A percentile compares a stretch with the other conserved stretches of the same genome.
Evolutionary conservation across 2,888 invertebrate genomes (phyloP).

Genomic region (Oxystoma pomonae): DNA sequence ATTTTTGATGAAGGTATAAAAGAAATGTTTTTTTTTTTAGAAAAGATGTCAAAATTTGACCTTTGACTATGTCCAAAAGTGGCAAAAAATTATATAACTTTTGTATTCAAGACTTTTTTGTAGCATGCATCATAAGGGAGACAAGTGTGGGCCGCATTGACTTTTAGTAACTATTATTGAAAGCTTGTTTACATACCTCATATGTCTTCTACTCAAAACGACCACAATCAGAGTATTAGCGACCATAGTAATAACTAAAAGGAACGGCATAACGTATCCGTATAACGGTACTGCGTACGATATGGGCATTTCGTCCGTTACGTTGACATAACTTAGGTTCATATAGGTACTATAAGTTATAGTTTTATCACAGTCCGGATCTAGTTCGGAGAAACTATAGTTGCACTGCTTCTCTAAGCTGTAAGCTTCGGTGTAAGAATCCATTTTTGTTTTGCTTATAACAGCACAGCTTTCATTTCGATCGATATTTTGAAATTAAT

Average conservation of each 20-base stretch:
- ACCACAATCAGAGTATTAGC: constrained; percentile 89
- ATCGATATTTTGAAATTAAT: no score
- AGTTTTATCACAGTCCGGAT: neutral
- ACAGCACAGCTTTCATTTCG: no score
- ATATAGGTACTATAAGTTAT: neutral
- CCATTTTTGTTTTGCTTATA: neutral
- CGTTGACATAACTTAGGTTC: constrained; percentile 50
- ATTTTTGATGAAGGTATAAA: no score
- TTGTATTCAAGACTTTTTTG: no score
- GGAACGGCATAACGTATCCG: constrained; percentile 77
- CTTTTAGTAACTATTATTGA: no score
- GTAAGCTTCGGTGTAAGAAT: neutral
- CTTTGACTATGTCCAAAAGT: no score
- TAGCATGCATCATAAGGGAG: no score
- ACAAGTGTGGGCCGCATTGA: no score
- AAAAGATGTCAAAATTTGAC: no score
- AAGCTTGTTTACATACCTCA: no score
- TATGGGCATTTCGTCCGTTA: constrained; percentile 64
- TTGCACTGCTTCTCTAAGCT: neutral
- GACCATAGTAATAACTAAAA: constrained; percentile 82
- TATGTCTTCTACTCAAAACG: constrained; percentile 83
- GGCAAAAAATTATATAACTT: no score
- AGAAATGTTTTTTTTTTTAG: no score
- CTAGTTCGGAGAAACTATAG: neutral
- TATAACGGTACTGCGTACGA: constrained; percentile 67